phyloP scores from a whole-genome alignment of 2,797 vertebrate genomes.

The Arvicola amphibius region DNA sequence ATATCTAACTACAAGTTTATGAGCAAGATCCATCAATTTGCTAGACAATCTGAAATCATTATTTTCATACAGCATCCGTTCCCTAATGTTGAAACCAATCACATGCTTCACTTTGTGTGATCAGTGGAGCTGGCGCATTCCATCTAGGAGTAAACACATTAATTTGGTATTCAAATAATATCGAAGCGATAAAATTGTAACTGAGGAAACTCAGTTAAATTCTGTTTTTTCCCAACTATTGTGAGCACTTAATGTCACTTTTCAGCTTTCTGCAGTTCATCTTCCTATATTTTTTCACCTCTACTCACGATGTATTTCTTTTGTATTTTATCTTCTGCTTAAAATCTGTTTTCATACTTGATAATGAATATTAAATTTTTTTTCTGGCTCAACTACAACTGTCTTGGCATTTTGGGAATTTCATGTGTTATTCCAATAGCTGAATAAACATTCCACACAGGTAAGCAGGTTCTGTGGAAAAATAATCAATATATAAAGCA shows the following conservation, averaged over 20 bases:
- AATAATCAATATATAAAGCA: conserved; percentile 70
- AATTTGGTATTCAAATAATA: conserved; percentile 57
- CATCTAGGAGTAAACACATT: conserved; percentile 55
- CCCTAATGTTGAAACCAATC: conserved; percentile 51
- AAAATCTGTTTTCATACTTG: conserved; percentile 78
- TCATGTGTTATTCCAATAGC: conserved; percentile 76
- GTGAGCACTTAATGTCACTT: background rate
- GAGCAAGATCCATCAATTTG: conserved; percentile 73
- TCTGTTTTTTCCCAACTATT: background rate
- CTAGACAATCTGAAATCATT: conserved; percentile 66
- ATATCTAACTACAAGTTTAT: conserved; percentile 65
- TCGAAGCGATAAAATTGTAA: background rate
- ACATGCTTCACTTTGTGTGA: conserved; percentile 58
- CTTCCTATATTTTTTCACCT: background rate
- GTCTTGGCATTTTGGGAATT: conserved; percentile 78
- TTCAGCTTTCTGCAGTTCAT: background rate
- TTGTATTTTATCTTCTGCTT: conserved; percentile 75
- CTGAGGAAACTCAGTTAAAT: background rate
- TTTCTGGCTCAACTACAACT: conserved; percentile 73
- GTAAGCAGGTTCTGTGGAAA: conserved; percentile 20
- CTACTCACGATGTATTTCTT: background rate
- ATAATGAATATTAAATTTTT: conserved; percentile 52
- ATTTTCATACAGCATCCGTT: conserved; percentile 60
- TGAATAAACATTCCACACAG: conserved; percentile 63
- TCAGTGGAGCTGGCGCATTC: conserved; percentile 35